Conservation (phyloP, 2,888 invertebrate species). For the Capitulum mitella region DNA sequence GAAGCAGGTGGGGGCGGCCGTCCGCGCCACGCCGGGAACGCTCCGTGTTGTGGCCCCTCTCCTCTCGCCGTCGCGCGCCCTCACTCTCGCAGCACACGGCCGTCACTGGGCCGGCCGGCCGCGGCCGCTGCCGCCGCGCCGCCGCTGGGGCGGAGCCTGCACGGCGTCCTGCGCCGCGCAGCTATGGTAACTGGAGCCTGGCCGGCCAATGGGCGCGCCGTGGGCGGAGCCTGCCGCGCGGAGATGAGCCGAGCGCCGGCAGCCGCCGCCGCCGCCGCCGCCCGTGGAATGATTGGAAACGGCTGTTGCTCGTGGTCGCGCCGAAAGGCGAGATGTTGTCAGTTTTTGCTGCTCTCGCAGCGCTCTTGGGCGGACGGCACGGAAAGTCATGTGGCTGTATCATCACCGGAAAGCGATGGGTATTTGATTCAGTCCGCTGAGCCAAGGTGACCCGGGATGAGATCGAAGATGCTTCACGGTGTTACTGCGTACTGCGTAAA, state of each 20-base stretch:
- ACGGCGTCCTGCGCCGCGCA: neutral
- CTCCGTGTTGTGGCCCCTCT: constrained; percentile 2
- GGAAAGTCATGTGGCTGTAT: too few relatives aligned
- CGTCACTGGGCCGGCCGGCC: neutral
- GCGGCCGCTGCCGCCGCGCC: neutral
- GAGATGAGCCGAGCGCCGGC: neutral
- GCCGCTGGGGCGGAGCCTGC: neutral
- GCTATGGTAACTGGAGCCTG: neutral
- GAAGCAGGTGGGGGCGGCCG: neutral
- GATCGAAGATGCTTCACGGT: neutral
- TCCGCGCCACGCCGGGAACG: constrained; percentile 1
- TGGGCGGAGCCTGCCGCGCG: neutral
- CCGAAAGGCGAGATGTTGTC: neutral
- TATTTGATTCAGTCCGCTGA: neutral
- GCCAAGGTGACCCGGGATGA: too few relatives aligned
- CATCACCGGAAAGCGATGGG: neutral
- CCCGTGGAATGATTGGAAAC: neutral
- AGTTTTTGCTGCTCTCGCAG: neutral
- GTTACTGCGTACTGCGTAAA: neutral
- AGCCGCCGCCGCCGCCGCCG: neutral
- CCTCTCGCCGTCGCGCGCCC: constrained; percentile 16
- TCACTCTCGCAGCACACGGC: neutral
- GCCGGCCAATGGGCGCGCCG: neutral
- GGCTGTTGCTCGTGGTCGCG: neutral
- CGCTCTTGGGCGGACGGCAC: neutral